Conservation (phyloP, 2,888 invertebrate species). For the Torymus auratus region DNA sequence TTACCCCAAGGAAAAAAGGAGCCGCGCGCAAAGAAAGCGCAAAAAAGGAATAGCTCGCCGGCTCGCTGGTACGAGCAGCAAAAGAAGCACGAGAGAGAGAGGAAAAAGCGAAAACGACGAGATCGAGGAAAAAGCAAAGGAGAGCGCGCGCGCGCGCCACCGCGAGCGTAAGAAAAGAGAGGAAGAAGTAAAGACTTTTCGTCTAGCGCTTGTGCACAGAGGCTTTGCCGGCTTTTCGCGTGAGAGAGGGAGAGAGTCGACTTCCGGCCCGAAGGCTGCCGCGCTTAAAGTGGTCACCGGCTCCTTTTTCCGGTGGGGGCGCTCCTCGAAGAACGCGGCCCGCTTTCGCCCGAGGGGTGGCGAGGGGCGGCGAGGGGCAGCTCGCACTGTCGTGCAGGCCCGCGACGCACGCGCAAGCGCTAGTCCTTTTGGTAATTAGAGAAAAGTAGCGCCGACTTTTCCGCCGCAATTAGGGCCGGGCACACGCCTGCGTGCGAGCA, state of each 20-base stretch:
- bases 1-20: background rate
- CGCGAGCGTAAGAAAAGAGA: background rate
- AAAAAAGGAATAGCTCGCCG: background rate
- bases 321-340: background rate
- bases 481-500: background rate
- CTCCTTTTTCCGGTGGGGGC: background rate
- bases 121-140: background rate
- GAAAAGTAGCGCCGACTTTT: conserved; percentile 42
- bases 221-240: conserved; percentile 58
- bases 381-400: background rate
- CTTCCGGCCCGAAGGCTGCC: conserved; percentile 57
- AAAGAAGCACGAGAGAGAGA: background rate
- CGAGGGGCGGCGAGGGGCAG: too few relatives aligned
- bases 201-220: conserved; percentile 25
- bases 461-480: conserved; percentile 43
- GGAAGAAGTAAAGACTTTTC: conserved; percentile 49
- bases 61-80: too few relatives aligned
- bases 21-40: background rate
- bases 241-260: conserved; percentile 16
- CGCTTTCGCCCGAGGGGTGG: background rate
- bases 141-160: background rate
- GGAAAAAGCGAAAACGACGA: background rate
- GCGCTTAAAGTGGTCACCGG: conserved; percentile 59
- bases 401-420: background rate
- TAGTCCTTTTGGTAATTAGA: conserved; percentile 52